Conservation (phyloP, 1,140 invertebrate species). For the Batillaria attramentaria region DNA sequence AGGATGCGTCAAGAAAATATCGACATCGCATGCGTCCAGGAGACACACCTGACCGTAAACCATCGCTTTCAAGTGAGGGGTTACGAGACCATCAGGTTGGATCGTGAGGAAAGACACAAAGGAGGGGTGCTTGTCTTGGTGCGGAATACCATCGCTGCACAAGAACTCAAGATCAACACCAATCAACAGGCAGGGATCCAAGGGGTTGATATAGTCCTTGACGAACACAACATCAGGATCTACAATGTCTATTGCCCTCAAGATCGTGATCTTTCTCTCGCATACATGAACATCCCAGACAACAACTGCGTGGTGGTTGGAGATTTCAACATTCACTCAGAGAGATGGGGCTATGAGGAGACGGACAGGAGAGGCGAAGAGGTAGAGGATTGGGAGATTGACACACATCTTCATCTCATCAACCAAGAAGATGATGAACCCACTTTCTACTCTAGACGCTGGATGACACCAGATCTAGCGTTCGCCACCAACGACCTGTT, state of each 20-base stretch:
- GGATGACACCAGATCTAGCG: slow-evolving; percentile 18
- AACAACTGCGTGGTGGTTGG: slow-evolving; percentile 7
- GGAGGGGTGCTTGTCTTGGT: slow-evolving; percentile 6
- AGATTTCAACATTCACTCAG: not conserved
- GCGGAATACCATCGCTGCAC: not conserved
- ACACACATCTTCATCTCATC: slow-evolving; percentile 24
- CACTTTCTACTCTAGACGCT: slow-evolving; percentile 27
- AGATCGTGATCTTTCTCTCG: slow-evolving; percentile 8
- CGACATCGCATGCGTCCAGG: slow-evolving; percentile 1
- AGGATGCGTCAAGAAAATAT: slow-evolving; percentile 27
- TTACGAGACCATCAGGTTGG: not conserved
- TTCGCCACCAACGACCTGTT: slow-evolving; percentile 6
- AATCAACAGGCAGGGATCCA: slow-evolving; percentile 11
- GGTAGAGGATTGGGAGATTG: slow-evolving; percentile 31
- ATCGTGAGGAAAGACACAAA: not conserved
- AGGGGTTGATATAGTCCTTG: not conserved
- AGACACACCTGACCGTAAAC: slow-evolving; percentile 11
- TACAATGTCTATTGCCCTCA: slow-evolving; percentile 16
- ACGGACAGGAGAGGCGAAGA: slow-evolving; percentile 31
- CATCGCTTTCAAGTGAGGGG: no score
- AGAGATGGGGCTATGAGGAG: slow-evolving; percentile 12
- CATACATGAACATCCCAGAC: slow-evolving; percentile 1
- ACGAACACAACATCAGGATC: slow-evolving; percentile 15
- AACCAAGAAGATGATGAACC: slow-evolving; percentile 24
- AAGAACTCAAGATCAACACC: slow-evolving; percentile 14